A percentile compares a stretch with the other conserved stretches of the same genome.
Conservation (phyloP, 1,140 invertebrate species). For the Aphaenogaster ashmeadi region DNA sequence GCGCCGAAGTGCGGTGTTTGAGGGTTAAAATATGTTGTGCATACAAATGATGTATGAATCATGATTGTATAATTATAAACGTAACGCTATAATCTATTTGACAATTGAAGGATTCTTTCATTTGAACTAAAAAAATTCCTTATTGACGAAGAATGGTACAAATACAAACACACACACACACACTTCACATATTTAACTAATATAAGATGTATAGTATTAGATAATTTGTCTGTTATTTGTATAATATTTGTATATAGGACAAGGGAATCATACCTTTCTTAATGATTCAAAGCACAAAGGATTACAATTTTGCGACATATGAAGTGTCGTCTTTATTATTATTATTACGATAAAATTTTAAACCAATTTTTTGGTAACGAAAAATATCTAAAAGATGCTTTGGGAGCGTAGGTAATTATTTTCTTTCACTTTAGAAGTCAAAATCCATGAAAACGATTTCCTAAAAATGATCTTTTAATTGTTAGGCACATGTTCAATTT, state of each 20-base stretch:
- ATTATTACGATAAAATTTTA: constrained; percentile 49
- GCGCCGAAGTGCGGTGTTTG: no score
- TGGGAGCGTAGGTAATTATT: constrained; percentile 46
- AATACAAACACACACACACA: constrained; percentile 45
- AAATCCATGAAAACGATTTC: not conserved
- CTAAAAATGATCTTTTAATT: not conserved
- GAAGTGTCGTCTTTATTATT: constrained; percentile 43
- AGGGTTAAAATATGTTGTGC: not conserved
- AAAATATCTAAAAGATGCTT: constrained; percentile 27
- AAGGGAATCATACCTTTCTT: constrained; percentile 67
- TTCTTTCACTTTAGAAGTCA: constrained; percentile 18
- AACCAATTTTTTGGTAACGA: constrained; percentile 31
- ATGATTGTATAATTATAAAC: constrained; percentile 1
- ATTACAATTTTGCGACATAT: constrained; percentile 21
- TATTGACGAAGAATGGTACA: constrained; percentile 74
- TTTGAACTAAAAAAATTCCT: constrained; percentile 67
- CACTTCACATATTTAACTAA: constrained; percentile 39
- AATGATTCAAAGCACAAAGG: constrained; percentile 70
- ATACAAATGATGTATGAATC: not conserved
- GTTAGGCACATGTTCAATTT: not conserved
- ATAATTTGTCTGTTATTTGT: constrained; percentile 75
- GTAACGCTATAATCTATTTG: not conserved
- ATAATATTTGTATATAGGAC: constrained; percentile 75
- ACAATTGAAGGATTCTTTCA: constrained; percentile 11
- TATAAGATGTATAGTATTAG: constrained; percentile 60